Percentiles rank a stretch among this genome's conserved stretches.
Evolutionary conservation across 2,797 vertebrate genomes (phyloP).

Genomic region (Enteromius afrohamiltoni): DNA sequence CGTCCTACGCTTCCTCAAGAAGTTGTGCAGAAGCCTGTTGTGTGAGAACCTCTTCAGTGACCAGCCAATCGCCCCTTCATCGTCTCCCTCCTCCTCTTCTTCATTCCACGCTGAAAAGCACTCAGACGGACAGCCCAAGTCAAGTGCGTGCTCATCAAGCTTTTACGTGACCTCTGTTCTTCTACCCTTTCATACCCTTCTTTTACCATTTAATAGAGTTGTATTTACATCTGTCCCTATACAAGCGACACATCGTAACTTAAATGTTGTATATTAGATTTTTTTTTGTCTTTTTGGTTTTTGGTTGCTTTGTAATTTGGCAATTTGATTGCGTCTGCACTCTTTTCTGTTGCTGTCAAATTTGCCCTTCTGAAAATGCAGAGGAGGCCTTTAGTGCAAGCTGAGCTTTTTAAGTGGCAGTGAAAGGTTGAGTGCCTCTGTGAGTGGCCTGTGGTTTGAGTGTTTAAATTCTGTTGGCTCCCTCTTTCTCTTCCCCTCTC

Average conservation of each 20-base stretch:
- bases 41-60: slow-evolving; percentile 98
- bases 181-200: background rate
- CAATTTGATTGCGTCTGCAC: slow-evolving; percentile 10
- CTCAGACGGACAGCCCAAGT: slow-evolving; percentile 60
- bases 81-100: slow-evolving; percentile 58
- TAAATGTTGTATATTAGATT: background rate
- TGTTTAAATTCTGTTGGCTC: slow-evolving; percentile 26
- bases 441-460: slow-evolving; percentile 46
- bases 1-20: slow-evolving; percentile 94
- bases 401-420: slow-evolving; percentile 46
- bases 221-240: background rate
- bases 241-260: background rate
- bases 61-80: slow-evolving; percentile 84
- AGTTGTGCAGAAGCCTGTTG: slow-evolving; percentile 92
- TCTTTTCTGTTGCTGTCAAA: slow-evolving; percentile 26
- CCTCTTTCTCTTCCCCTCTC: background rate
- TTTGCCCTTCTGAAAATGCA: slow-evolving; percentile 36
- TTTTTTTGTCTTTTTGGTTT: background rate
- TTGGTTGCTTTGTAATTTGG: slow-evolving; percentile 5
- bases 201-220: background rate
- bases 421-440: slow-evolving; percentile 46
- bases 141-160: slow-evolving; percentile 49
- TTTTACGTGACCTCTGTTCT: slow-evolving; percentile 7
- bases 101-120: slow-evolving; percentile 60
- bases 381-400: slow-evolving; percentile 39